Base-by-base conservation (phyloP, 2,113 vertebrate species). In the Toxostoma redivivum region DNA sequence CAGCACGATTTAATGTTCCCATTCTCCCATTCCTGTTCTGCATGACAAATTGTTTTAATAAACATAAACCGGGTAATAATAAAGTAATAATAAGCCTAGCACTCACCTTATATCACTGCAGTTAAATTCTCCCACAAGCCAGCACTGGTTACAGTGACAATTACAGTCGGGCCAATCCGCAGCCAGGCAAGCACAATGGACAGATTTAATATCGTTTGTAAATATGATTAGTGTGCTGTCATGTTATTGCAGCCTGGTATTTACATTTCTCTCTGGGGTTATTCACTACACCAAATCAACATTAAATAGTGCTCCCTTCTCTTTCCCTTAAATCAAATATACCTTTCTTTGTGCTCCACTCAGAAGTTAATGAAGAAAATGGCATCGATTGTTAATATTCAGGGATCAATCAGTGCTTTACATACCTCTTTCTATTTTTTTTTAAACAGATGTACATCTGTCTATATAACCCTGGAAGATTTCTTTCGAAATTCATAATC, bases 21-120 rank as follows among this genome's bases (percentile, higher is more conserved):
- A 98, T 99, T 99, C 98, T 98, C 98, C 98, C 98, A 98, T 98
- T 99, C 98, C 99, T 99, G 99, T 99, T 99, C 99, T 99, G 99
- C 99, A 99, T 99, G 99, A 99, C 99, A 99, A 99, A 99, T 99
- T 99, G 99, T 99, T 99, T 99, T 99, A 99, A 99, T 99, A 99
- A 99, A 99, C 99, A 99, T 99, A 99, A 99, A 99, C 98, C 98
- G 98, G 99, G 98, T 99, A 99, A 99, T 99, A 99, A 99, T 99
- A 99, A 99, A 99, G 99, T 99, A 99, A 99, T 99, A 99, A 99
- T 99, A 99, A 99, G 98, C 98, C 98, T 97, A 98, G 98, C 98
- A 99, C 99, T 99, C 99, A 99, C 99, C 99, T 99, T 99, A 99
- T 99, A 99, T 99, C 99, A 99, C 98, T 99, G 99, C 99, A 98